phyloP scores from a whole-genome alignment of 1,140 invertebrate genomes.

The Drosophila sulfurigaster region DNA sequence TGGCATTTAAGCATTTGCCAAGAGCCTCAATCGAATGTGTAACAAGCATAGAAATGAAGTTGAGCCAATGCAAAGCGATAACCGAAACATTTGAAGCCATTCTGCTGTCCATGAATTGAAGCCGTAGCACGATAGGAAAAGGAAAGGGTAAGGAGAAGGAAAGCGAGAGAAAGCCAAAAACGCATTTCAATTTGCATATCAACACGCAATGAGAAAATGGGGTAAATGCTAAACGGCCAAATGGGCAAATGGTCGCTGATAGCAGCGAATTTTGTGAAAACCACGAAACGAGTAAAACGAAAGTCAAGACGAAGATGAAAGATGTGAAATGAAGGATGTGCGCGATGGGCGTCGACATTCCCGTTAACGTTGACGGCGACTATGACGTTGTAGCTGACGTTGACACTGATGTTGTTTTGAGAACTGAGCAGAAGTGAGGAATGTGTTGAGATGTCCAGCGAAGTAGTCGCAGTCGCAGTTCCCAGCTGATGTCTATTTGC shows the following conservation, averaged over 20 bases:
- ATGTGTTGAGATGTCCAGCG: constrained; percentile 23
- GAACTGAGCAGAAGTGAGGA: constrained; percentile 21
- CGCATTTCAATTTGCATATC: constrained; percentile 79
- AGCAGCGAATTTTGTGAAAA: constrained; percentile 42
- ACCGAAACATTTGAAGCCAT: constrained; percentile 25
- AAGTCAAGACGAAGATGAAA: constrained; percentile 4
- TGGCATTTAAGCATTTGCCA: constrained; percentile 6
- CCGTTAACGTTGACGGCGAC: constrained; percentile 11
- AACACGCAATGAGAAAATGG: constrained; percentile 36
- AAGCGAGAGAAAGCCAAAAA: constrained; percentile 28
- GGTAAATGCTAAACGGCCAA: constrained; percentile 24
- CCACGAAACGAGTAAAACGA: constrained; percentile 11
- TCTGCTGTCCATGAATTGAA: constrained; percentile 7
- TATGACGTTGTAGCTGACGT: constrained; percentile 18
- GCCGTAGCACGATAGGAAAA: background rate
- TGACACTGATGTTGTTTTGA: constrained; percentile 22
- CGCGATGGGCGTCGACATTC: background rate
- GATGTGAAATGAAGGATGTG: background rate
- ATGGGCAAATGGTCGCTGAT: constrained; percentile 37
- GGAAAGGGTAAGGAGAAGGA: background rate
- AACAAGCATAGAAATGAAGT: constrained; percentile 19
- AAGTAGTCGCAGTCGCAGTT: constrained; percentile 13
- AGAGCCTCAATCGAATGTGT: constrained; percentile 4
- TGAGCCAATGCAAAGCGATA: constrained; percentile 20
- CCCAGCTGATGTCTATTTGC: constrained; percentile 56